These are phyloP conservation scores for Alosa alosa DNA, from an alignment of 2,113 vertebrate species.

Conservation along the genomic window DNA sequence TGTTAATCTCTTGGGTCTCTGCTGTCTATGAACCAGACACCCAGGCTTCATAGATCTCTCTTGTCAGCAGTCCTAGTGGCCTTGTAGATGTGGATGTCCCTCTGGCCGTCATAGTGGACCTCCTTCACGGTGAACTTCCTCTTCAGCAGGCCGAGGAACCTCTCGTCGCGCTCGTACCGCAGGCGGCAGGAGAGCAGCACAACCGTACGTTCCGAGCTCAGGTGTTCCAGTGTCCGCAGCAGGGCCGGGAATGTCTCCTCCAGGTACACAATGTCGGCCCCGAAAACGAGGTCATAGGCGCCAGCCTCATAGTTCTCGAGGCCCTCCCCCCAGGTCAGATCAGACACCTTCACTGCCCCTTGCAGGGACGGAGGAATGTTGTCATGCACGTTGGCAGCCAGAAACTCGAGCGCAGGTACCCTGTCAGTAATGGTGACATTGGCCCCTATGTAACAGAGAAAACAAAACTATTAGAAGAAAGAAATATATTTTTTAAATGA, in stretches of 20 bases:
- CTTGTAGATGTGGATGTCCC: constrained; percentile 85
- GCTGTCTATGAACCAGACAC: neutral
- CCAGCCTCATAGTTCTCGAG: constrained; percentile 74
- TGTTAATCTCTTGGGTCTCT: neutral
- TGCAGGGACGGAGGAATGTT: constrained; percentile 78
- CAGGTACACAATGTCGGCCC: constrained; percentile 93
- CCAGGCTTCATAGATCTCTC: constrained; percentile 64
- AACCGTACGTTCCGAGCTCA: constrained; percentile 72
- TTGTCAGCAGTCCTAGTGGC: constrained; percentile 65
- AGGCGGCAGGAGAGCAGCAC: constrained; percentile 88
- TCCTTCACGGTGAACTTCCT: constrained; percentile 73
- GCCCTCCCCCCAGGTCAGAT: constrained; percentile 86
- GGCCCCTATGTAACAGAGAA: constrained; percentile 72
- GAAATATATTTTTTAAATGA: too few relatives aligned
- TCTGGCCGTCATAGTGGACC: constrained; percentile 79
- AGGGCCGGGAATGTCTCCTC: constrained; percentile 88
- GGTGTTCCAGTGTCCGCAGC: constrained; percentile 80
- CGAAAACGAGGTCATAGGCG: constrained; percentile 84
- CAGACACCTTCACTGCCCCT: constrained; percentile 72
- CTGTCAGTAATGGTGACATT: constrained; percentile 90
- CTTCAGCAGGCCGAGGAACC: constrained; percentile 82
- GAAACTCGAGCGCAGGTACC: constrained; percentile 79
- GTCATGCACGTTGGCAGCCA: constrained; percentile 80
- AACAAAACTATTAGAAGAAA: neutral
- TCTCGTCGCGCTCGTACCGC: constrained; percentile 85